Conservation (phyloP, 2,113 vertebrate genomes). For the Chitala chitala region DNA sequence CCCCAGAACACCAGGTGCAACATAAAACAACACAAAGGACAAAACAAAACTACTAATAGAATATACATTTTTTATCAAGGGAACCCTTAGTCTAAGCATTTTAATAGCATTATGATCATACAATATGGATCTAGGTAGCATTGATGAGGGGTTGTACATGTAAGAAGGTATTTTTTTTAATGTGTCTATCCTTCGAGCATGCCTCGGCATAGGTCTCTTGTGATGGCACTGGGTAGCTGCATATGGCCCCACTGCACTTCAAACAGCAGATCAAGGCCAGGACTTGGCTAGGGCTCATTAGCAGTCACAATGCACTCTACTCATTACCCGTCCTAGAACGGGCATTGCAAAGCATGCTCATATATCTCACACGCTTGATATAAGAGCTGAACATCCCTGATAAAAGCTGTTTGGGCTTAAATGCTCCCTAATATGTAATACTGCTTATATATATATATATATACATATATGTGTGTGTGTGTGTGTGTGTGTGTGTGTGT, state of each 20-base stretch:
- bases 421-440: neutral
- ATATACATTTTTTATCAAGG: too few species aligned
- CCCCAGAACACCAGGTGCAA: too few species aligned
- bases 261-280: neutral
- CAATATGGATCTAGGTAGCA: too few species aligned
- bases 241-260: neutral
- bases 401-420: neutral
- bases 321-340: neutral
- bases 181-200: too few species aligned
- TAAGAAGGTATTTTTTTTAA: too few species aligned
- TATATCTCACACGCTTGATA: neutral
- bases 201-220: too few species aligned
- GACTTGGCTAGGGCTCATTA: slow-evolving; percentile 20
- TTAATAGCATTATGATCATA: too few species aligned
- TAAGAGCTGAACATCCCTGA: neutral
- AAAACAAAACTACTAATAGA: too few species aligned
- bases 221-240: too few species aligned
- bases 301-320: slow-evolving; percentile 20
- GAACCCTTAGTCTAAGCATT: too few species aligned
- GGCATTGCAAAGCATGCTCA: neutral
- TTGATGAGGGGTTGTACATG: too few species aligned
- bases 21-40: too few species aligned
- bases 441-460: neutral
- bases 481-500: slow-evolving; percentile 16
- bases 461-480: slow-evolving; percentile 6